Evolutionary conservation across 2,113 vertebrate genomes (phyloP).

Genomic region (Xiphophorus hellerii): DNA sequence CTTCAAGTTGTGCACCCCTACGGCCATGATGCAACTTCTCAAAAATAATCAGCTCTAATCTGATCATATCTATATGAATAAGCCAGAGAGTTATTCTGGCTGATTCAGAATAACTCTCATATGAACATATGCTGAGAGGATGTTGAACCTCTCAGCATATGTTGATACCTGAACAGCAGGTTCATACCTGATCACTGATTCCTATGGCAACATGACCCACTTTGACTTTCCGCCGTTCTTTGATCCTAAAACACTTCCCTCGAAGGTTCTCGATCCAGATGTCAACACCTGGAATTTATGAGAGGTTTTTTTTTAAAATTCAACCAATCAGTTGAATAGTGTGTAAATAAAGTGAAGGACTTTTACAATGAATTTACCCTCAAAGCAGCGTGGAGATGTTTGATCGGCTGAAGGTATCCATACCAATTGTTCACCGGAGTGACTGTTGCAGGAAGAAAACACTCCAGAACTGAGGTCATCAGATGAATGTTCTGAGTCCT

Average conservation of each 20-base stretch:
- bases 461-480: conserved; percentile 95
- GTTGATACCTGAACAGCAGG: neutral
- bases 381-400: conserved; percentile 82
- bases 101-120: too few relatives aligned
- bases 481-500: conserved; percentile 87
- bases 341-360: rapidly evolving
- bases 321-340: rapidly evolving
- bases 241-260: conserved; percentile 89
- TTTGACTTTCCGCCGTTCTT: conserved; percentile 87
- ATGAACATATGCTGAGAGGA: too few relatives aligned
- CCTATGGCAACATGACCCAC: conserved; percentile 92
- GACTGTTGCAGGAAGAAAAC: conserved; percentile 91
- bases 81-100: too few relatives aligned
- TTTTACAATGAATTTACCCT: conserved; percentile 76
- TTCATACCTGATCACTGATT: conserved; percentile 91
- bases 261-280: conserved; percentile 90
- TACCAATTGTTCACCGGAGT: conserved; percentile 81
- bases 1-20: neutral
- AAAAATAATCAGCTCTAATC: too few relatives aligned
- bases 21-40: too few relatives aligned
- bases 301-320: neutral
- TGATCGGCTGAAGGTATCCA: conserved; percentile 81
- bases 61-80: too few relatives aligned
- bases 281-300: conserved; percentile 84
- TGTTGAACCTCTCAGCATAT: too few relatives aligned